Conservation (phyloP, 2,888 invertebrate species). For the Euplexia lucipara region DNA sequence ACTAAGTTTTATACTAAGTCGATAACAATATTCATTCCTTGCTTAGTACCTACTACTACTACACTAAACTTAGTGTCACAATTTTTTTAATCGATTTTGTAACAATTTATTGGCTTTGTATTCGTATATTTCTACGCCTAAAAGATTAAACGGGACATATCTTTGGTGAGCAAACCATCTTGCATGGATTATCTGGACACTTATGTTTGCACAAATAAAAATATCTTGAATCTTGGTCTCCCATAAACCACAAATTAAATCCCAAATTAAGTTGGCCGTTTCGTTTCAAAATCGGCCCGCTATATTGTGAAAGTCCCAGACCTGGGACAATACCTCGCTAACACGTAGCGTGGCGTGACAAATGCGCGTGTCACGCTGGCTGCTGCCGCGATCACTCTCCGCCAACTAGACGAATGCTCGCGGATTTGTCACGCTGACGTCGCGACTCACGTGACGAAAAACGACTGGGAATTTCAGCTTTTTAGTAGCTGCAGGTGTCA, state of each 20-base stretch:
- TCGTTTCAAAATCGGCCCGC: slow-evolving; percentile 13
- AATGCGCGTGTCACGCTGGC: slow-evolving; percentile 66
- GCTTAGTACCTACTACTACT: no score
- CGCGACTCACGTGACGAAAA: slow-evolving; percentile 60
- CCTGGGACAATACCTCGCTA: slow-evolving; percentile 57
- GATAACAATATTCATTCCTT: no score
- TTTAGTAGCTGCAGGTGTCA: slow-evolving; percentile 48
- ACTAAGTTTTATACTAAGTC: no score
- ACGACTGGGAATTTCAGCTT: slow-evolving; percentile 56
- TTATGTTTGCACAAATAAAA: no score
- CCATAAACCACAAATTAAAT: not conserved
- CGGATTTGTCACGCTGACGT: slow-evolving; percentile 68
- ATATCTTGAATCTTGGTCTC: no score
- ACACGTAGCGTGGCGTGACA: slow-evolving; percentile 63
- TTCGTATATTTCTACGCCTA: no score
- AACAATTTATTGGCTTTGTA: no score
- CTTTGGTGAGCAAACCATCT: no score
- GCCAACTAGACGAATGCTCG: slow-evolving; percentile 68
- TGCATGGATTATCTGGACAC: no score
- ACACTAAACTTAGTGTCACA: no score
- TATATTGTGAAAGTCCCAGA: slow-evolving; percentile 47
- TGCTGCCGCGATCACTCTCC: slow-evolving; percentile 69
- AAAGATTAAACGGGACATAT: no score
- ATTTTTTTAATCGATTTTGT: no score
- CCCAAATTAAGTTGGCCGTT: not conserved